Base-by-base conservation (phyloP, 2,113 vertebrate genomes). In the Charadrius vociferus region DNA sequence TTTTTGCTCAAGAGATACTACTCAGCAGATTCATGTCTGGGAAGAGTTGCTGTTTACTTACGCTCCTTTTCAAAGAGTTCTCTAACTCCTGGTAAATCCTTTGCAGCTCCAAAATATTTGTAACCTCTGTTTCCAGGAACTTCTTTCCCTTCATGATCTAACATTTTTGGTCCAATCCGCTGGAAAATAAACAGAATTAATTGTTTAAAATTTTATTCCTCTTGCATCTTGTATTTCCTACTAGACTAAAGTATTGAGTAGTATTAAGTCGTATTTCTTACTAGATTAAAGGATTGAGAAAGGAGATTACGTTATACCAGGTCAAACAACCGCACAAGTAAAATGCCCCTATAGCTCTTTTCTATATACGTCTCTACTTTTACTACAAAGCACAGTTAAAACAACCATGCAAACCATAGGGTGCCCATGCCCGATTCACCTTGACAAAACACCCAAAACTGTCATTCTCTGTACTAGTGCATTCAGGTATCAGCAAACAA, bases 11-110 rank as follows among this genome's bases (percentile, higher is more conserved):
- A 27, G 22, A 15, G 3, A 30, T 7, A n/a, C 21, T 22, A 2
- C 39, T 14, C 2, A 1, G 32, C 7, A 86, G 50, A 36, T 0
- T 21, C 23, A 11, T 0, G 14, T 23, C 29, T 66, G 22, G 29
- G 39, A 66, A 53, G 41, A 79, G 45, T 3, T 68, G 41, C 34
- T 37, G 8, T 88, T 83, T 78, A 98, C 99, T 96, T 98, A 99
- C 99, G 99, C 49, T 99, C 99, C 97, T 99, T 99, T 93, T 99
- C 99, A 88, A 99, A 99, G 39, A 99, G 98, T 78, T 99, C 99
- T 80, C 99, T 95, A 50, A 99, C 99, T 50, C 99, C 99, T 3
- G 99, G 99, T 17, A 99, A 96, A 85, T 99, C 99, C 97, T 99
- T 99, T 11, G 99, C 99, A 8, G 99, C 99, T 77, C 99, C 99